phyloP scores from a whole-genome alignment of 2,113 vertebrate genomes.

The Myodes glareolus region DNA sequence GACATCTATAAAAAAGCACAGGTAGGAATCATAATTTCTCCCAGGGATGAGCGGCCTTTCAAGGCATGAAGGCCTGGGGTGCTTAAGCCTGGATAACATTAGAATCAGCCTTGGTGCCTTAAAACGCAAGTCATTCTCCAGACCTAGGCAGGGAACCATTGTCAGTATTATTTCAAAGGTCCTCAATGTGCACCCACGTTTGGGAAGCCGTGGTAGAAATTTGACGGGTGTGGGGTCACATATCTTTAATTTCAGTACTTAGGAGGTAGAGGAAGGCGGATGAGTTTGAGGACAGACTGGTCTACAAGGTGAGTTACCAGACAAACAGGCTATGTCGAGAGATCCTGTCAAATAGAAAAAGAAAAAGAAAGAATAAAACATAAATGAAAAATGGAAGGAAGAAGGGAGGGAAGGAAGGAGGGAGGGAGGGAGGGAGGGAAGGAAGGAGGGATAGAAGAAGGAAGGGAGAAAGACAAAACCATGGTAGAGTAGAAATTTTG shows the following conservation, averaged over 20 bases:
- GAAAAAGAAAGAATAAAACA: too few species aligned
- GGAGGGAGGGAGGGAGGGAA: too few species aligned
- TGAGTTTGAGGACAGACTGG: not conserved
- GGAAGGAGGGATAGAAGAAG: not conserved
- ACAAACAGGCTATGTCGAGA: not conserved
- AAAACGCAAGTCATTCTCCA: not conserved
- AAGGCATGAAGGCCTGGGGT: not conserved
- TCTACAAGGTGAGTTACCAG: not conserved
- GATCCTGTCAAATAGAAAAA: not conserved
- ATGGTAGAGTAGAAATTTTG: not conserved
- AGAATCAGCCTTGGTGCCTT: not conserved
- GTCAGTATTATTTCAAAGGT: not conserved
- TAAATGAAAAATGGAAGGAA: not conserved
- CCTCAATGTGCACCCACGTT: not conserved
- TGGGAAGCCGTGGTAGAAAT: not conserved
- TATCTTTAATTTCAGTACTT: not conserved
- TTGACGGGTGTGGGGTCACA: not conserved
- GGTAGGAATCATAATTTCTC: not conserved
- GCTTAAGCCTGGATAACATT: not conserved
- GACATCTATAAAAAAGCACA: not conserved
- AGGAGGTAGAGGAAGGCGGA: not conserved
- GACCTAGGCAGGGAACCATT: not conserved
- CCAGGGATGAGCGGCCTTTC: not conserved
- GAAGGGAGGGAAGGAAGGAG: fast-evolving
- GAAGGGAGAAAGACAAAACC: not conserved